Percentiles rank a stretch among this genome's conserved stretches.
phyloP scores from a whole-genome alignment of 2,797 vertebrate species.

The Argentina silus region DNA sequence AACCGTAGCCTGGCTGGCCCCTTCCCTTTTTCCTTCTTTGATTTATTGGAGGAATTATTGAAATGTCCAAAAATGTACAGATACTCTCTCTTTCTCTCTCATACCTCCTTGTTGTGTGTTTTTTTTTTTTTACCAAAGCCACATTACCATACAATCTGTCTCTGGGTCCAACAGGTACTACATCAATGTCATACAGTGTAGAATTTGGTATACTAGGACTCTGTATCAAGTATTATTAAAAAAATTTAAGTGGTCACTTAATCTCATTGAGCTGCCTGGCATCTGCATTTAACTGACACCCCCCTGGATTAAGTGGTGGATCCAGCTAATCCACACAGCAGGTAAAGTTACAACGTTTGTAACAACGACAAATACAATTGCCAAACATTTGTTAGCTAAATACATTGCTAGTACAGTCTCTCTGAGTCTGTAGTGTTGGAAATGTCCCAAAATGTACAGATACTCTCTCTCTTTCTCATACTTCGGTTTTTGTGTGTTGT shows the following conservation, averaged over 20 bases:
- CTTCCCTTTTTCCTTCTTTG: not conserved
- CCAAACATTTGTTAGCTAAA: too few relatives aligned
- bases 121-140: not conserved
- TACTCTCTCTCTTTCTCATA: not conserved
- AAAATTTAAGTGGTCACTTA: not conserved
- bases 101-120: not conserved
- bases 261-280: not conserved
- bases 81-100: not conserved
- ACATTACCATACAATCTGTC: not conserved
- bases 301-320: not conserved
- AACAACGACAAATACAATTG: too few relatives aligned
- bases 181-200: not conserved
- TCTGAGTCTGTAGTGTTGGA: too few relatives aligned
- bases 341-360: not conserved
- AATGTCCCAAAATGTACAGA: not conserved
- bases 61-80: not conserved
- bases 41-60: not conserved
- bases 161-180: not conserved
- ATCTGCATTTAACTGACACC: not conserved
- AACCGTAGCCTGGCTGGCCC: not conserved
- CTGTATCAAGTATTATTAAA: not conserved
- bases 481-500: not conserved
- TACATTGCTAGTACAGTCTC: too few relatives aligned
- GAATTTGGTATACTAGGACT: not conserved
- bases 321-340: constrained; percentile 1